phyloP scores from a whole-genome alignment of 1,140 invertebrate species.

The Achroia grisella region DNA sequence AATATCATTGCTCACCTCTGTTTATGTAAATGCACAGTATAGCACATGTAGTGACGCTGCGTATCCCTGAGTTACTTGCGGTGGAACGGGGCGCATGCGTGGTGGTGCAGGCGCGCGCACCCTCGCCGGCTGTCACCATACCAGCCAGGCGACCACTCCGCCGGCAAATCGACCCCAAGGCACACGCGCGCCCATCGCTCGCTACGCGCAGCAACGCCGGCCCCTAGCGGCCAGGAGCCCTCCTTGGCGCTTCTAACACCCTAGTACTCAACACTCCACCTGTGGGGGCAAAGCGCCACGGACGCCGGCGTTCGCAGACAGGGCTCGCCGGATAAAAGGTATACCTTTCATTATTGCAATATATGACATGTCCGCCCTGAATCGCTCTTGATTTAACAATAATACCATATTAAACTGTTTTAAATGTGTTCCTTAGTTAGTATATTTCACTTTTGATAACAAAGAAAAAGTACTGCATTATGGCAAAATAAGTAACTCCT shows the following conservation, averaged over 20 bases:
- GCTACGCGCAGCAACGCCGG: slow-evolving; percentile 58
- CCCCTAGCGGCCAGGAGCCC: slow-evolving; percentile 63
- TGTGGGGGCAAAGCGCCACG: slow-evolving; percentile 39
- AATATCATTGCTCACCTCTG: slow-evolving; percentile 25
- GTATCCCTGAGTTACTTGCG: slow-evolving; percentile 37
- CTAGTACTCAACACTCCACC: slow-evolving; percentile 28
- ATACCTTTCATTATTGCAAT: slow-evolving; percentile 24
- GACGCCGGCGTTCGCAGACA: slow-evolving; percentile 57
- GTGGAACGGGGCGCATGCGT: slow-evolving; percentile 43
- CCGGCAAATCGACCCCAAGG: slow-evolving; percentile 57
- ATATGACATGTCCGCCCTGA: slow-evolving; percentile 36
- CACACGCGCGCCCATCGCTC: slow-evolving; percentile 53
- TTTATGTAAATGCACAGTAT: slow-evolving; percentile 23
- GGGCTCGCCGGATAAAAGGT: slow-evolving; percentile 60
- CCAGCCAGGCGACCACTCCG: slow-evolving; percentile 50
- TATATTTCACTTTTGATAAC: slow-evolving; percentile 12
- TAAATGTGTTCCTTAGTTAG: slow-evolving; percentile 3
- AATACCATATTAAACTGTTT: slow-evolving; percentile 23
- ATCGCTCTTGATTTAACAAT: slow-evolving; percentile 28
- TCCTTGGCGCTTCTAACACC: slow-evolving; percentile 53
- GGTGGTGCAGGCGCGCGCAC: slow-evolving; percentile 53
- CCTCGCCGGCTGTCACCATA: slow-evolving; percentile 33
- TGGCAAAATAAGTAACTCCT: slow-evolving; percentile 21
- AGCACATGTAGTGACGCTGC: slow-evolving; percentile 19
- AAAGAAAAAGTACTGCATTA: slow-evolving; percentile 31